phyloP scores from a whole-genome alignment of 2,113 vertebrate species.

The Loxodonta africana region DNA sequence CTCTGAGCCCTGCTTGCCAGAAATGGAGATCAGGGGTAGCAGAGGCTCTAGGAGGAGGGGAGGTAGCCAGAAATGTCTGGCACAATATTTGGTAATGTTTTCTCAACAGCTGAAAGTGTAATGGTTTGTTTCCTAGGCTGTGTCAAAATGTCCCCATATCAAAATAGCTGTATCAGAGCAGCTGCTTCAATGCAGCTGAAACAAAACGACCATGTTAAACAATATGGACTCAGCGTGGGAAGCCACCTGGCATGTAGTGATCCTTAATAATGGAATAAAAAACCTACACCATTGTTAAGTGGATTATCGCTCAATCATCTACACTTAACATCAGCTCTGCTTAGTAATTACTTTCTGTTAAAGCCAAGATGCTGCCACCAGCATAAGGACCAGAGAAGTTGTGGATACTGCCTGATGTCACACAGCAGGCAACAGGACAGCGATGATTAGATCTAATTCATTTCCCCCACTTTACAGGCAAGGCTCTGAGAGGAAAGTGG shows the following conservation, averaged over 20 bases:
- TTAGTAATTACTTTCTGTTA: neutral
- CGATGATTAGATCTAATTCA: neutral
- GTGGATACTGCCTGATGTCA: neutral
- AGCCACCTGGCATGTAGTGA: neutral
- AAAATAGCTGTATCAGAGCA: conserved; percentile 44
- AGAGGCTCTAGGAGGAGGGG: neutral
- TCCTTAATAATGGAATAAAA: neutral
- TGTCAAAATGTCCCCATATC: conserved; percentile 67
- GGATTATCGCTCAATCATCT: neutral
- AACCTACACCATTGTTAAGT: neutral
- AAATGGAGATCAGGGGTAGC: neutral
- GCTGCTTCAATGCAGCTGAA: neutral
- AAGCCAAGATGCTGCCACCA: neutral
- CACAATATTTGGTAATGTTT: neutral
- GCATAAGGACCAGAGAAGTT: neutral
- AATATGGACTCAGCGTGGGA: neutral
- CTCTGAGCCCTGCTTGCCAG: neutral
- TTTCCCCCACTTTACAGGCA: neutral
- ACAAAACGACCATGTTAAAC: conserved; percentile 52
- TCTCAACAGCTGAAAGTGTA: neutral
- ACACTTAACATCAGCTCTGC: neutral
- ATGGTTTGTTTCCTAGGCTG: conserved; percentile 69
- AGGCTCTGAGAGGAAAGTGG: neutral
- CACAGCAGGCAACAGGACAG: neutral
- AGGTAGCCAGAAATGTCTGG: neutral